Evolutionary conservation across 2,797 vertebrate genomes (phyloP), one percentile per base, ranked within the genome.

Genomic region (Acestrorhynchus altus): DNA sequence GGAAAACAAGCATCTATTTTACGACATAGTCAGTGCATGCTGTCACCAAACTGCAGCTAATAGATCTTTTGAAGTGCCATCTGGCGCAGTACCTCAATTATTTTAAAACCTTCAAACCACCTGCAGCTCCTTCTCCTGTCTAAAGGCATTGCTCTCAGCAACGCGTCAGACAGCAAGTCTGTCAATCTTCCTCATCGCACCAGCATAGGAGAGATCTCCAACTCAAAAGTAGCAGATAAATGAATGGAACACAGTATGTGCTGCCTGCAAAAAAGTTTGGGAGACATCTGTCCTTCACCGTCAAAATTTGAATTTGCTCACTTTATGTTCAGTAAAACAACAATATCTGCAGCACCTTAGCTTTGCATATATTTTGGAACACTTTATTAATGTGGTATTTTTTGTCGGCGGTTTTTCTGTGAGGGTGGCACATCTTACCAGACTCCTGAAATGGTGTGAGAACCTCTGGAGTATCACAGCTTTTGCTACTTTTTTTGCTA

Each of bases 21-120:
- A 81, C 72, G 65, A 42, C 73, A 78, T 63, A 22, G 63, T 28
- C 42, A 71, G 16, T 31, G 65, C 24, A 51, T 68, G 60, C 7
- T 65, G 67, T 73, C 64, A 74, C 28, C 56, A 64, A 52, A 61
- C 72, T 64, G 35, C 35, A 47, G 57, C 81, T 67, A 72, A 69
- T 28, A 63, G 59, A 61, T 46, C 20, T 64, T 47, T 66, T 70
- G 44, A 74, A 71, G 72, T 49, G 22, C 44, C 24, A 54, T 69
- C 52, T 51, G 22, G 24, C 40, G 28, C 67, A 73, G 52, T 18
- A 51, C 26, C n/a, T 28, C 42, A 15, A 18, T 18, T 15, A 9
- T 65, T 72, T 40, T 56, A 44, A 65, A 46, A 59, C 52, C 44
- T 59, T n/a, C n/a, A 44, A 73, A n/a, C 22, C 63, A 73, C 28